Conservation (phyloP, 2,797 vertebrate species). For the Bovichtus variegatus region DNA sequence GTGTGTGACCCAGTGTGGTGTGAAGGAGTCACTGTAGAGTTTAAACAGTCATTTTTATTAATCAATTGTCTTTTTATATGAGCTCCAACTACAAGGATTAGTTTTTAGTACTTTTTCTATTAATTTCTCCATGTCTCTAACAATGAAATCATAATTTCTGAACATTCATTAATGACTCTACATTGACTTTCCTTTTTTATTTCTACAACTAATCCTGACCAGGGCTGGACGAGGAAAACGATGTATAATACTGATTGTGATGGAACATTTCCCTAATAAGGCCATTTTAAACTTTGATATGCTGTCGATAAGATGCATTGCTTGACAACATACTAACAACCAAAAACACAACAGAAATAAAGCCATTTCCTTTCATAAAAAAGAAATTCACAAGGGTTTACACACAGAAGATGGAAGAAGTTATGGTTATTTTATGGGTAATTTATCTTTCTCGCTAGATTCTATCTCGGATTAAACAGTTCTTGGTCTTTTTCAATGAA, state of each 20-base stretch:
- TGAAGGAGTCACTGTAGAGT: background rate
- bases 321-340: background rate
- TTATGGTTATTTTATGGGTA: background rate
- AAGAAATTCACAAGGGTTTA: background rate
- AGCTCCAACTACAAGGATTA: background rate
- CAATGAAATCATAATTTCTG: background rate
- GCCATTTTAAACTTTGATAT: background rate
- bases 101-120: background rate
- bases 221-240: fast-evolving
- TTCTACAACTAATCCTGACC: background rate
- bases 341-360: background rate
- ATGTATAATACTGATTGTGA: background rate
- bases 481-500: background rate
- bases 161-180: background rate
- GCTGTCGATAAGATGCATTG: background rate
- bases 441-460: background rate
- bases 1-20: background rate
- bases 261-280: background rate
- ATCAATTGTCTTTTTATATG: background rate
- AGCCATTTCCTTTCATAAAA: background rate
- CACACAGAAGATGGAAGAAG: background rate
- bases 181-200: background rate
- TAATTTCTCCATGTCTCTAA: background rate
- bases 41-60: background rate
- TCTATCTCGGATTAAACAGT: background rate